Evolutionary conservation across 2,888 invertebrate genomes (phyloP), one percentile per base, ranked within the genome.

Genomic region (Platypus cylindrus): DNA sequence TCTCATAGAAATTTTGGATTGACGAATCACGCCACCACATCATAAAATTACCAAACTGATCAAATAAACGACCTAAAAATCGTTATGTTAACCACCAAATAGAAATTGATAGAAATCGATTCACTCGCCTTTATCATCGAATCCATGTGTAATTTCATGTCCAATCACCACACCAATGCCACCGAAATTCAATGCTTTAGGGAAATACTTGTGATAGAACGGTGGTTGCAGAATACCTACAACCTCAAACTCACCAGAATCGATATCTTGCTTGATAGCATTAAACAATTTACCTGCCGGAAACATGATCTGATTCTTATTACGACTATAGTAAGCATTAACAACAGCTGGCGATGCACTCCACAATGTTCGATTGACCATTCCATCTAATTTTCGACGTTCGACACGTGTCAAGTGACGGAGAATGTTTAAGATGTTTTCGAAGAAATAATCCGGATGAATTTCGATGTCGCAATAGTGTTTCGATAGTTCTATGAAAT

Each of bases 171-270:
- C 86, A 3, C 91, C 91, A 38, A 91, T 85, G 3, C 86, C 87
- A 0, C 87, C 89, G 51, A 82, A 89, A 60, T 87, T 89, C 5
- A 89, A 62, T 1, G 80, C 75, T 17, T 76, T 69, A 0, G 85
- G 85, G 48, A 89, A 84, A 53, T 82, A 72, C 9, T 82, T 68
- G 58, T 89, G 85, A 54, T 93, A 94, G 62, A 94, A 94, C 0
- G 93, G 91, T 0, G 91, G 89, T 58, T 94, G 94, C 3, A 94
- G 64, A 48, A 94, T 93, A 0, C 91, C 93, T 1, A 91, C 90
- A 1, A 25, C 18, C 22, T 7, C 18, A 11, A 30, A 29, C 11
- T 14, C 36, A 15, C 22, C 17, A 36, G 16, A n/a, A n/a, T n/a
- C n/a, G n/a, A n/a, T n/a, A n/a, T n/a, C n/a, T n/a, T n/a, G 11